Conservation (phyloP, 2,888 invertebrate species). For the Brachypalpus laphriformis region DNA sequence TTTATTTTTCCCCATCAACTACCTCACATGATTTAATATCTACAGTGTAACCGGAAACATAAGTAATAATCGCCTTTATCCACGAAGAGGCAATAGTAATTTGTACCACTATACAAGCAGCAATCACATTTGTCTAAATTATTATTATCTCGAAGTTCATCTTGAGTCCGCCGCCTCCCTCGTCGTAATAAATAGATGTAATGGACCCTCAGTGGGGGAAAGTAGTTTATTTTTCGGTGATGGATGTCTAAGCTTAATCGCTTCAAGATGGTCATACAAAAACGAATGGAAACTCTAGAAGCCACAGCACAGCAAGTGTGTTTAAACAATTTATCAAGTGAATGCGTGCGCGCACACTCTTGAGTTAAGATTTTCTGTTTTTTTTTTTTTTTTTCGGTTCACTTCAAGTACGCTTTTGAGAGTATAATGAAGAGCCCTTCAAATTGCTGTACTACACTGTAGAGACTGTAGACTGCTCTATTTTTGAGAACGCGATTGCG, state of each 20-base stretch:
- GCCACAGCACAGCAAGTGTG: constrained; percentile 63
- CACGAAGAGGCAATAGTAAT: constrained; percentile 53
- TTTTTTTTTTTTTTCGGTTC: constrained; percentile 2
- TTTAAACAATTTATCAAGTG: constrained; percentile 71
- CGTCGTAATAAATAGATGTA: constrained; percentile 56
- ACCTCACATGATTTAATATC: constrained; percentile 58
- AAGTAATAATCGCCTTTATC: constrained; percentile 67
- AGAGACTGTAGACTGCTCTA: constrained; percentile 55
- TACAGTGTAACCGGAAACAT: constrained; percentile 69
- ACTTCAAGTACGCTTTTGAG: constrained; percentile 48
- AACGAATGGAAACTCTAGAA: not conserved
- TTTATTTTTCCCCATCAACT: constrained; percentile 32
- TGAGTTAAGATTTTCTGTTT: constrained; percentile 63
- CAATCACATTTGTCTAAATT: constrained; percentile 73
- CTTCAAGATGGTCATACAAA: constrained; percentile 61
- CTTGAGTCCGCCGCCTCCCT: constrained; percentile 49
- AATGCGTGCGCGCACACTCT: constrained; percentile 50
- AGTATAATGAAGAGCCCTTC: constrained; percentile 69
- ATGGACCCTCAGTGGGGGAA: constrained; percentile 45
- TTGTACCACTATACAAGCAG: constrained; percentile 43
- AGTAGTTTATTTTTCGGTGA: constrained; percentile 47
- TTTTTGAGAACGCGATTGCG: constrained; percentile 58
- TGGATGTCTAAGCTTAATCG: constrained; percentile 72
- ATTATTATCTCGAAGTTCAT: constrained; percentile 72
- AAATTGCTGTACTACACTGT: constrained; percentile 29